These are phyloP conservation scores for Hydractinia echinata DNA, from an alignment of 30 jellyfish, hydroid and myxozoan species.

Conservation along the genomic window DNA sequence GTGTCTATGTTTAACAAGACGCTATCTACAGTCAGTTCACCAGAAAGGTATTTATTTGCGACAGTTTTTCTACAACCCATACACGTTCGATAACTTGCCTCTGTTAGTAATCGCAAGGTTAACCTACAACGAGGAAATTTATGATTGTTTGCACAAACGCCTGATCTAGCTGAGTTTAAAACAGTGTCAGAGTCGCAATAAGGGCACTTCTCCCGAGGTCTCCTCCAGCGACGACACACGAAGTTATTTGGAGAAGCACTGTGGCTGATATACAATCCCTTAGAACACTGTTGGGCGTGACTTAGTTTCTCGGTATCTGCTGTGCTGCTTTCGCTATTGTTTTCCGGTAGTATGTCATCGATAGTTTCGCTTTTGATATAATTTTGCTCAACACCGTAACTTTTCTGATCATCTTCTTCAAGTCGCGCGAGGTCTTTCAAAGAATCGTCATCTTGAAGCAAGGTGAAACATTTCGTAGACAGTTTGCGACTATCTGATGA, in stretches of 20 bases:
- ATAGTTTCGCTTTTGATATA: not conserved
- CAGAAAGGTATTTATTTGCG: slow-evolving; percentile 1
- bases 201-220: slow-evolving; percentile 21
- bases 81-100: not conserved
- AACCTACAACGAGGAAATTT: not conserved
- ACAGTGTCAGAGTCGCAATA: slow-evolving; percentile 10
- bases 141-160: slow-evolving; percentile 8
- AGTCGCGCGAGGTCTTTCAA: not conserved
- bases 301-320: not conserved
- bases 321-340: not conserved
- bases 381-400: not conserved
- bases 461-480: not conserved
- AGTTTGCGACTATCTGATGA: not conserved
- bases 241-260: no score
- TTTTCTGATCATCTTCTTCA: not conserved
- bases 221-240: not conserved
- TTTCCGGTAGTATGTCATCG: not conserved
- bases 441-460: slow-evolving; percentile 2
- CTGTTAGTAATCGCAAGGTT: not conserved
- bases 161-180: not conserved
- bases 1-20: slow-evolving; percentile 21
- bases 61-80: slow-evolving; percentile 20
- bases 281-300: not conserved
- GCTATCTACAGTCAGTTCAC: slow-evolving; percentile 22
- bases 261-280: no score